Base-by-base conservation (phyloP, 2,797 vertebrate genomes). In the Eurystomus glaucurus region DNA sequence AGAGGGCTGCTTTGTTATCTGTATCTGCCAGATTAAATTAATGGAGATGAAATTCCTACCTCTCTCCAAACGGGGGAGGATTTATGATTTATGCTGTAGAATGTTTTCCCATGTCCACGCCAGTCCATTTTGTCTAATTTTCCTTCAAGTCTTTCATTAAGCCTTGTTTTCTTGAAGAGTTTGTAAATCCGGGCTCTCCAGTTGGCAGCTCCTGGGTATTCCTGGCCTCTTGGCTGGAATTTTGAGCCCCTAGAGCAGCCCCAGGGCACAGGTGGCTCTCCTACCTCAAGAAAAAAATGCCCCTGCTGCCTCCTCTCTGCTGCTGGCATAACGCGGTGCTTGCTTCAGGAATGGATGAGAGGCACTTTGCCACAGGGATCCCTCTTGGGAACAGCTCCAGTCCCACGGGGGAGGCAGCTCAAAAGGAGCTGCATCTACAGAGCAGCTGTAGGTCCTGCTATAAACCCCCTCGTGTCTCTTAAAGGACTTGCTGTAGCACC, bases 1-100 rank as follows among this genome's bases (percentile, higher is more conserved):
- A 92, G 51, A 65, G 28, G 23, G 55, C 46, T 52, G 76, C 65
- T 90, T 94, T 85, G 76, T 85, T 94, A 81, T 75, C 85, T 69
- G 29, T 52, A 51, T 88, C 86, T 92, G 77, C 64, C 0, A 0
- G 70, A 72, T 91, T 37, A 95, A 86, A 93, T 95, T 88, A 95
- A 90, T 35, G 39, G 71, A 88, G 61, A 90, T 90, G 0, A 87
- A 93, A 90, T 85, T 85, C 77, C 82, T 85, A 68, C 66, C 78
- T 80, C 43, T 46, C 54, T 87, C 43, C 46, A 85, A 87, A 79
- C 0, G 1, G 18, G 14, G 37, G 14, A 94, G 18, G 85, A 77
- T 92, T 88, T 81, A 51, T 61, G 29, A 62, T 65, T 85, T 81
- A 51, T 66, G n/a, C 43, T 54, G 35, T 72, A 69, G 74, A 90